Evolutionary conservation across 1,140 invertebrate species (phyloP).

Genomic region (Trichoplusia ni): DNA sequence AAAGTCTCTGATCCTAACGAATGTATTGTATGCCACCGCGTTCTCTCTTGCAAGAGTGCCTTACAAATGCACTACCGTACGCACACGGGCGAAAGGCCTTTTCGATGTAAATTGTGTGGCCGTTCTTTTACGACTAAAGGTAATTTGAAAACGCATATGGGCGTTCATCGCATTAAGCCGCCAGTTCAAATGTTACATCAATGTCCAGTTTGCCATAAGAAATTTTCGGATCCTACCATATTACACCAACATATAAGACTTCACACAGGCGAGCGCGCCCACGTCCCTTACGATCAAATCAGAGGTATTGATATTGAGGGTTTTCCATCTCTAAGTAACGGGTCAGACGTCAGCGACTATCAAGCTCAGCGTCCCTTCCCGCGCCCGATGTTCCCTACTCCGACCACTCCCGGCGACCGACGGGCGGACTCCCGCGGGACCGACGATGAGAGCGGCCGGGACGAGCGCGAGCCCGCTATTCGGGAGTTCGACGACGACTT

Average conservation of each 20-base stretch:
- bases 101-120: constrained; percentile 98
- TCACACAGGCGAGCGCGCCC: constrained; percentile 96
- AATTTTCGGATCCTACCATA: constrained; percentile 96
- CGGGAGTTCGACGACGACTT: constrained; percentile 84
- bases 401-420: constrained; percentile 83
- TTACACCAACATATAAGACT: constrained; percentile 97
- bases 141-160: constrained; percentile 99
- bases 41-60: constrained; percentile 98
- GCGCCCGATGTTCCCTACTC: constrained; percentile 82
- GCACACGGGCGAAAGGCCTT: constrained; percentile 98
- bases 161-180: constrained; percentile 96
- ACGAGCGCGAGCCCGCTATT: constrained; percentile 83
- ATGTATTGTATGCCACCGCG: constrained; percentile 98
- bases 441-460: constrained; percentile 85
- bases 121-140: constrained; percentile 98
- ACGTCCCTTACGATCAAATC: constrained; percentile 93
- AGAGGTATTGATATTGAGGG: constrained; percentile 92
- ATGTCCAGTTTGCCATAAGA: constrained; percentile 99
- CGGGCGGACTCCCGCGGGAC: constrained; percentile 83
- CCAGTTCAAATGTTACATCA: constrained; percentile 96
- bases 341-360: constrained; percentile 81
- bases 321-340: constrained; percentile 83
- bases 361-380: constrained; percentile 84
- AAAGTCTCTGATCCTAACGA: constrained; percentile 98
- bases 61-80: constrained; percentile 99